Percentiles rank a stretch among this genome's conserved stretches.
Evolutionary conservation across 2,113 vertebrate species (phyloP).

Genomic region (Pelusios castaneus): DNA sequence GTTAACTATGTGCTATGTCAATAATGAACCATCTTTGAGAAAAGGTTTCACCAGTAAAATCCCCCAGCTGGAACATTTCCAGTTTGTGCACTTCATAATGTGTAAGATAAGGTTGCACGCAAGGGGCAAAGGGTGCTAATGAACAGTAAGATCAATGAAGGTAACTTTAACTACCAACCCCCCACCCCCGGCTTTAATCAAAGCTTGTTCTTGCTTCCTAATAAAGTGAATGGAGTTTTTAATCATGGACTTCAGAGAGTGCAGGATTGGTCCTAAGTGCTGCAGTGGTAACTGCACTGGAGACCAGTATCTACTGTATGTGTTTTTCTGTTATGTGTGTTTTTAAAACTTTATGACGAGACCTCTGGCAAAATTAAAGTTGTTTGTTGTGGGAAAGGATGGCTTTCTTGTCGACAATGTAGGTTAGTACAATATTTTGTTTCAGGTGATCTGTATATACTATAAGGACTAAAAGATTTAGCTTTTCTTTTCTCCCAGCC

Average conservation of each 20-base stretch:
- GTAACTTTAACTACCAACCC: neutral
- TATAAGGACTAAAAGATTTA: neutral
- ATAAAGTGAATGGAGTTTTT: neutral
- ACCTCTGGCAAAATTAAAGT: neutral
- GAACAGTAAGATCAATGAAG: neutral
- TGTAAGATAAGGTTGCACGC: neutral
- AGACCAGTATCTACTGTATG: neutral
- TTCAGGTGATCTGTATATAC: neutral
- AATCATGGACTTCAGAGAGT: neutral
- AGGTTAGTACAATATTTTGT: rapidly evolving
- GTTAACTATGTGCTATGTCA: neutral
- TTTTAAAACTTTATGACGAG: neutral
- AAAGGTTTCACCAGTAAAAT: neutral
- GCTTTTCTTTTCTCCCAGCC: rapidly evolving
- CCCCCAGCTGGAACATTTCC: neutral
- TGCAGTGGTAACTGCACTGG: neutral
- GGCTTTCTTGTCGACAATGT: neutral
- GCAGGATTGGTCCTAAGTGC: neutral
- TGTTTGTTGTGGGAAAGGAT: neutral
- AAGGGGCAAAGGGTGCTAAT: neutral
- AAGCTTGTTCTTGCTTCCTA: neutral
- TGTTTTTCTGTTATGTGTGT: neutral
- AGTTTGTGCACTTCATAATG: neutral
- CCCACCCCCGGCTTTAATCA: neutral
- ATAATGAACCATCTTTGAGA: neutral